A percentile compares a stretch with the other conserved stretches of the same genome.
Conservation (phyloP, 2,797 vertebrate genomes). For the Poeciliopsis infans region DNA sequence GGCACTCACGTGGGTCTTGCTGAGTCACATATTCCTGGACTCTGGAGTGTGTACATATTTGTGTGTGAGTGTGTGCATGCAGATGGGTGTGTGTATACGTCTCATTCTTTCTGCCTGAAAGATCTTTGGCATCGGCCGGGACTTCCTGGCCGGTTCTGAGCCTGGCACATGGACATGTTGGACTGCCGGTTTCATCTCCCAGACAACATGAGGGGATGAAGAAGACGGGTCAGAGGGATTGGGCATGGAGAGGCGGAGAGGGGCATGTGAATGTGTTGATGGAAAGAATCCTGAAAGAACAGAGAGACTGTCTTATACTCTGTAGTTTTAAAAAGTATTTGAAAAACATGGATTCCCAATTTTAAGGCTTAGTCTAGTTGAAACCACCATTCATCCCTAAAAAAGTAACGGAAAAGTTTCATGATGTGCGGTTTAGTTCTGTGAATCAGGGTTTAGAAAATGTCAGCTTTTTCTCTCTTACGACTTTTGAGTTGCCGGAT, state of each 20-base stretch:
- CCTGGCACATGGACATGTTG: slow-evolving; percentile 45
- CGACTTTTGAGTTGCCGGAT: background rate
- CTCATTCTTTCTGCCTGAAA: slow-evolving; percentile 38
- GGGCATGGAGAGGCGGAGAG: slow-evolving; percentile 21
- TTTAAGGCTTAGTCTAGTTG: background rate
- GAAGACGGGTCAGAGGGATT: slow-evolving; percentile 49
- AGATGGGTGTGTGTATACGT: slow-evolving; percentile 20
- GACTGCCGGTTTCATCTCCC: slow-evolving; percentile 60
- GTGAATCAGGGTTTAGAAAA: background rate
- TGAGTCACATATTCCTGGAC: slow-evolving; percentile 65
- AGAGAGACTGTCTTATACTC: slow-evolving; percentile 22
- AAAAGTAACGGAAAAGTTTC: background rate
- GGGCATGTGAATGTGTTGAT: slow-evolving; percentile 36
- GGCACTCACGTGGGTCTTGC: slow-evolving; percentile 40
- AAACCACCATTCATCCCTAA: background rate
- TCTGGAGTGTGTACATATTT: slow-evolving; percentile 20
- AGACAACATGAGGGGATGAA: slow-evolving; percentile 55
- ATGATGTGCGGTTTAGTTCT: background rate
- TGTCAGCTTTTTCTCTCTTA: background rate
- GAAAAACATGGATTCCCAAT: background rate
- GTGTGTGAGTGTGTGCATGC: slow-evolving; percentile 4
- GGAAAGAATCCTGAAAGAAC: slow-evolving; percentile 58
- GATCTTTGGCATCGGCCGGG: slow-evolving; percentile 49
- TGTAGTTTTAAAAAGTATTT: background rate
- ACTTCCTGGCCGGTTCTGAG: slow-evolving; percentile 46